Conservation (phyloP, 2,113 vertebrate genomes). For the Emydocephalus ijimae region DNA sequence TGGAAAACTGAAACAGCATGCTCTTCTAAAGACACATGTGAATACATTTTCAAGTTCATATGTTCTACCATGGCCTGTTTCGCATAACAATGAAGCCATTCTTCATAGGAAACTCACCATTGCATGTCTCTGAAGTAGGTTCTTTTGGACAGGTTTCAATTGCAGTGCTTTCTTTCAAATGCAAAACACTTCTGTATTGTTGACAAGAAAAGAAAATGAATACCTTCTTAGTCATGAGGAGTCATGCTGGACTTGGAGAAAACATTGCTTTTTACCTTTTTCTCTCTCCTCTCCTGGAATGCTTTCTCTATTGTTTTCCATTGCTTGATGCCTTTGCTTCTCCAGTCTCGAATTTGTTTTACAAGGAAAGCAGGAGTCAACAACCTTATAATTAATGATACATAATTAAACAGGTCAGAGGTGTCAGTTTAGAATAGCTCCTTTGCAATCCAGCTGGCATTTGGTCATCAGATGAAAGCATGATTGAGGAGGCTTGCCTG, state of each 20-base stretch:
- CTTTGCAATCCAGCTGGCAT: background rate
- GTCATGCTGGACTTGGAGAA: background rate
- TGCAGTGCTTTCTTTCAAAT: background rate
- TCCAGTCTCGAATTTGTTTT: background rate
- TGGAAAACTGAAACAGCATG: background rate
- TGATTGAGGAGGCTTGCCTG: background rate
- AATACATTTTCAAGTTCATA: background rate
- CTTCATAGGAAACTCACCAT: background rate
- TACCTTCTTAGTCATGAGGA: background rate
- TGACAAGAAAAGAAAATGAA: background rate
- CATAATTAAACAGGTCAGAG: background rate
- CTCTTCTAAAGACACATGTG: background rate
- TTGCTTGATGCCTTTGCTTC: background rate
- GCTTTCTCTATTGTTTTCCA: too few species aligned
- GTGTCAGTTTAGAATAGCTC: too few species aligned
- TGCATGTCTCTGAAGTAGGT: background rate
- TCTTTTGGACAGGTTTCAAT: background rate
- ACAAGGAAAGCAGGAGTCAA: background rate
- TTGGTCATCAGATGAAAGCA: background rate
- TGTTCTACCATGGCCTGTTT: background rate
- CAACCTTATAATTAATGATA: background rate
- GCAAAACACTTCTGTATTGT: background rate
- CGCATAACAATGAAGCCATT: background rate
- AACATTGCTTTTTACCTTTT: background rate
- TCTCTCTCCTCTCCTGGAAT: background rate